Conservation (phyloP, 2,113 vertebrate genomes). For the Pogona vitticeps region DNA sequence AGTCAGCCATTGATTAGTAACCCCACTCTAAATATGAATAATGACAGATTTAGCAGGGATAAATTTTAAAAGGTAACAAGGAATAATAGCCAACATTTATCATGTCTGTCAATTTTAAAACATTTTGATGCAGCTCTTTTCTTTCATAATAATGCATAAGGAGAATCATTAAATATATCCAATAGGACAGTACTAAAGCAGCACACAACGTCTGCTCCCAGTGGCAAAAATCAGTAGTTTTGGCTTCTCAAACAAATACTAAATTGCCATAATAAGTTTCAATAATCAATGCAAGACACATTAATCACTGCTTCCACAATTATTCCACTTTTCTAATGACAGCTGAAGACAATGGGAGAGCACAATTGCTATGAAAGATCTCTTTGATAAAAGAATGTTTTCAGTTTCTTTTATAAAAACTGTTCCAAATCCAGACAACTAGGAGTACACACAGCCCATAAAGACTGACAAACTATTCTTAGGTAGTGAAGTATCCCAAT, state of each 20-base stretch:
- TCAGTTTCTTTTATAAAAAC: slow-evolving; percentile 35
- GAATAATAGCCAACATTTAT: neutral
- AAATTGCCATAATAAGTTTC: slow-evolving; percentile 43
- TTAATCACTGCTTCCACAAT: slow-evolving; percentile 8
- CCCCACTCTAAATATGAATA: neutral
- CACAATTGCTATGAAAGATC: slow-evolving; percentile 40
- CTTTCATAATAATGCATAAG: neutral
- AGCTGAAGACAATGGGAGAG: slow-evolving; percentile 36
- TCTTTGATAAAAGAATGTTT: slow-evolving; percentile 13
- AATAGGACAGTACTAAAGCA: slow-evolving; percentile 19
- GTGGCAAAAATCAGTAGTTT: slow-evolving; percentile 51
- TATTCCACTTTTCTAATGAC: slow-evolving; percentile 45
- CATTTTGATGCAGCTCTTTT: neutral
- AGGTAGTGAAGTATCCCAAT: slow-evolving; percentile 27
- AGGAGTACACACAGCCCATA: slow-evolving; percentile 26
- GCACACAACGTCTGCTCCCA: slow-evolving; percentile 44
- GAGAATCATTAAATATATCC: slow-evolving; percentile 26
- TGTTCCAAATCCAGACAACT: slow-evolving; percentile 36
- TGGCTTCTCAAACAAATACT: slow-evolving; percentile 31
- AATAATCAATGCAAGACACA: slow-evolving; percentile 40
- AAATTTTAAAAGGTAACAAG: too few species aligned
- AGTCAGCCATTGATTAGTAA: too few species aligned
- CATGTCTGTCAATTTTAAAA: neutral
- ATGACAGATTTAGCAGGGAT: neutral
- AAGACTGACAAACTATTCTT: slow-evolving; percentile 27